Evolutionary conservation across 2,113 vertebrate species (phyloP), one percentile per base, ranked within the genome.

Genomic region (Entelurus aequoreus): DNA sequence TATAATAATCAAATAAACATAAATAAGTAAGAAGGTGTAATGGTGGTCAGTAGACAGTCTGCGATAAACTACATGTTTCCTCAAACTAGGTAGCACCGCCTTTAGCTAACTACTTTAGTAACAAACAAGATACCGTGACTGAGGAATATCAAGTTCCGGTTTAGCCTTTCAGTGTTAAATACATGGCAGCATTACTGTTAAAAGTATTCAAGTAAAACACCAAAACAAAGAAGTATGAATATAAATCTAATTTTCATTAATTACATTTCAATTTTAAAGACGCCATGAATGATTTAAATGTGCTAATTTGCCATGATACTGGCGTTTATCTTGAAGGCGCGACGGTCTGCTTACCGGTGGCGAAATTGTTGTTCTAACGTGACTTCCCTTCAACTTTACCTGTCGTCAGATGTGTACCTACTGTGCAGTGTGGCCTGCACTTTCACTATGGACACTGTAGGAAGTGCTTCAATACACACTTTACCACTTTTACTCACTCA

Each of bases 261-360:
- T 15, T 3, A 36, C 1, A 37, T 54, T 54, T 54, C 7, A 2
- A 37, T 28, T 37, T 54, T 15, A n/a, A 37, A 37, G 35, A 38
- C 6, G 1, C 7, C 4, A 0, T 14, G 13, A 15, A n/a, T 4
- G 35, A 15, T 15, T 38, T 37, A 15, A 8, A 2, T 15, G 35
- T 14, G 35, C 5, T 8, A 7, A 8, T n/a, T 16, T 38, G 14
- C 37, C 14, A 54, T n/a, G 3, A 15, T 4, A 7, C 4, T 7
- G 2, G 12, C 48, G 70, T 83, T 84, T 84, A 79, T 55, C 3
- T 69, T 79, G 82, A 83, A 79, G 42, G 35, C 12, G 1, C 0
- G 1, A 1, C 0, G 1, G 1, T n/a, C 8, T 36, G 5, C 6
- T 8, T 48, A 5, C 6, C 8, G 11, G 36, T 15, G 48, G 1